Percentiles rank a stretch among this genome's conserved stretches.
Evolutionary conservation across 1,140 invertebrate species (phyloP).

Genomic region (Steinernema khuongi): DNA sequence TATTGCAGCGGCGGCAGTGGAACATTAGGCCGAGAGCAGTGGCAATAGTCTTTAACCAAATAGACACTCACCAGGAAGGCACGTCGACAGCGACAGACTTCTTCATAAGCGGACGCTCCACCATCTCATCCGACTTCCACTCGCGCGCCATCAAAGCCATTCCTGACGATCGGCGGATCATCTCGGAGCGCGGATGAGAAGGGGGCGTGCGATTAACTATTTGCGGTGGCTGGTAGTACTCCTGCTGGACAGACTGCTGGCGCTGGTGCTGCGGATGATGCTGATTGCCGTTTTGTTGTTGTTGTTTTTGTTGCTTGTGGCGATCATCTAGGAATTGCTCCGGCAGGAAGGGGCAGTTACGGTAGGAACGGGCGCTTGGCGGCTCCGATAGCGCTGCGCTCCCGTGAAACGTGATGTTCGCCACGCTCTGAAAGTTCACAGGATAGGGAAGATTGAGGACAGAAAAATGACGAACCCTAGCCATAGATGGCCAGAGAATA

Average conservation of each 20-base stretch:
- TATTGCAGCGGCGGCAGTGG: not conserved
- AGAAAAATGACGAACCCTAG: too few species aligned
- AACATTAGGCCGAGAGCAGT: not conserved
- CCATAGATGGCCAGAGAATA: too few species aligned
- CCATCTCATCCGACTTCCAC: slow-evolving; percentile 5
- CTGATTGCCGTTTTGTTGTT: not conserved
- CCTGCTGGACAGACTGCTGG: not conserved
- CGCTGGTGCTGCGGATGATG: not conserved
- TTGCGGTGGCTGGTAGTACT: not conserved
- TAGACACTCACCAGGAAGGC: not conserved
- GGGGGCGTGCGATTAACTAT: not conserved
- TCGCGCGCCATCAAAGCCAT: not conserved
- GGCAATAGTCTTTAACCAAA: not conserved
- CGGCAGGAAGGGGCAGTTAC: too few species aligned
- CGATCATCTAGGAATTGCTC: not conserved
- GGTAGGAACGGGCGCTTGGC: too few species aligned
- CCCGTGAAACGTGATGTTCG: too few species aligned
- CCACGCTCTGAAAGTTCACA: too few species aligned
- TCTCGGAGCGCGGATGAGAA: not conserved
- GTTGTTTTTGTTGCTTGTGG: not conserved
- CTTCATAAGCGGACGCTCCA: not conserved
- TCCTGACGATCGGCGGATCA: slow-evolving; percentile 8
- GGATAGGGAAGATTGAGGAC: too few species aligned
- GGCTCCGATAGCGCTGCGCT: too few species aligned
- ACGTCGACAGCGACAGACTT: slow-evolving; percentile 2